phyloP scores from a whole-genome alignment of 2,113 vertebrate genomes.

The Channa maculata region DNA sequence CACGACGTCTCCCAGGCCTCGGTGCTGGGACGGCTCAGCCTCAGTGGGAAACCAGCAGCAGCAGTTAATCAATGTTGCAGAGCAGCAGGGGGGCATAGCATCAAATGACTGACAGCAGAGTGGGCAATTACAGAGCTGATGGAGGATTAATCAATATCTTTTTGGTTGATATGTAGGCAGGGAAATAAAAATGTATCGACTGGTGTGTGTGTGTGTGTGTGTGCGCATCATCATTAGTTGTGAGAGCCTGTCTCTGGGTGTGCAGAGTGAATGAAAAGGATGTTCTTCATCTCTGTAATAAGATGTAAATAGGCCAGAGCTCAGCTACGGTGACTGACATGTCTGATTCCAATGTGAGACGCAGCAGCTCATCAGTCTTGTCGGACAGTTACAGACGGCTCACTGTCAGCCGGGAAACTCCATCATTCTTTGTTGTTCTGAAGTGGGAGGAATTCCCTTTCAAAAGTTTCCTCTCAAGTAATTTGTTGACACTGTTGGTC shows the following conservation, averaged over 20 bases:
- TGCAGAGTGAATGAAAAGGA: neutral
- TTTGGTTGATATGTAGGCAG: conserved; percentile 4
- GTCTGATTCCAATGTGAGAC: conserved; percentile 32
- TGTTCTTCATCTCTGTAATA: neutral
- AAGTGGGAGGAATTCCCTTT: no score
- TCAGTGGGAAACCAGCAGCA: neutral
- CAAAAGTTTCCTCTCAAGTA: no score
- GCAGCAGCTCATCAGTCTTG: conserved; percentile 43
- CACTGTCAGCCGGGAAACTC: conserved; percentile 31
- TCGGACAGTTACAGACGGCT: conserved; percentile 50
- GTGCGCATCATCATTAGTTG: neutral
- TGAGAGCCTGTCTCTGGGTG: neutral
- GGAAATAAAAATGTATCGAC: conserved; percentile 11
- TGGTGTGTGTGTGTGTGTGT: neutral
- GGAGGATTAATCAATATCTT: conserved; percentile 26
- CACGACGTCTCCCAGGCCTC: neutral
- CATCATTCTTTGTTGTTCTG: no score
- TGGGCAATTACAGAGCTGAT: conserved; percentile 25
- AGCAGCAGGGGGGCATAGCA: conserved; percentile 7
- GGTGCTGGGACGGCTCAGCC: neutral
- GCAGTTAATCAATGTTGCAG: conserved; percentile 44
- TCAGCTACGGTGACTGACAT: conserved; percentile 9
- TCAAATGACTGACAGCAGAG: conserved; percentile 46
- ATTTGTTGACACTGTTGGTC: no score
- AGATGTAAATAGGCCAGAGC: conserved; percentile 48